Base-by-base conservation (phyloP, 2,113 vertebrate genomes). In the Thryonomys swinderianus region DNA sequence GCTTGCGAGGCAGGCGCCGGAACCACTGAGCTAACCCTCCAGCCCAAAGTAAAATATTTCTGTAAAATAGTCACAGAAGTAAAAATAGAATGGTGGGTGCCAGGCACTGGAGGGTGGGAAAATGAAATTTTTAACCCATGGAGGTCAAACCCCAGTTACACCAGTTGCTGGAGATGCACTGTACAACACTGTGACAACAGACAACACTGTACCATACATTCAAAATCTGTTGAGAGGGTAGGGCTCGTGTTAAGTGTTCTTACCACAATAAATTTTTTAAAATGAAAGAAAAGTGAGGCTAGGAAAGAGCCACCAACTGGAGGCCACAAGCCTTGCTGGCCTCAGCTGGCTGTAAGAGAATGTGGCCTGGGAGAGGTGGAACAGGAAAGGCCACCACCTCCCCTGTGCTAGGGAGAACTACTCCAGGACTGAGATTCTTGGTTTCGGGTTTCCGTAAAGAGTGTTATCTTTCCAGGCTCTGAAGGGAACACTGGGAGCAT, bases 401-500 rank as follows among this genome's bases (percentile, higher is more conserved):
- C 79, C 71, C 12, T 16, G 12, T 20, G 23, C 14, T 55, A 82
- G 27, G 30, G 42, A 82, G 32, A 81, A 34, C n/a, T 27, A 18
- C 42, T 67, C 53, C 67, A 67, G n/a, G 30, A 17, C n/a, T 20
- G 30, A 30, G 66, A 71, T 32, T 20, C 69, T 64, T 67, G 69
- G 59, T n/a, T n/a, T n/a, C n/a, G n/a, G 34, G 10, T 82, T 57
- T 67, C 51, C 79, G 21, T 80, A 73, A 85, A 59, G 34, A 27
- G 27, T n/a, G 57, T 42, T 85, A n/a, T 67, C 79, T 93, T 42
- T 81, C 51, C 88, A 92, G 61, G 2, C 79, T 90, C 86, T 37
- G 10, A 53, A 98, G 93, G 85, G 17, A 98, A 98, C 1, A 93
- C 78, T 3, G 96, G 98, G 3, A 99, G 96, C 71, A 99, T 98